These are phyloP conservation scores for Armadillidium nasatum DNA, from an alignment of 1,140 invertebrate genomes.

Conservation along the genomic window DNA sequence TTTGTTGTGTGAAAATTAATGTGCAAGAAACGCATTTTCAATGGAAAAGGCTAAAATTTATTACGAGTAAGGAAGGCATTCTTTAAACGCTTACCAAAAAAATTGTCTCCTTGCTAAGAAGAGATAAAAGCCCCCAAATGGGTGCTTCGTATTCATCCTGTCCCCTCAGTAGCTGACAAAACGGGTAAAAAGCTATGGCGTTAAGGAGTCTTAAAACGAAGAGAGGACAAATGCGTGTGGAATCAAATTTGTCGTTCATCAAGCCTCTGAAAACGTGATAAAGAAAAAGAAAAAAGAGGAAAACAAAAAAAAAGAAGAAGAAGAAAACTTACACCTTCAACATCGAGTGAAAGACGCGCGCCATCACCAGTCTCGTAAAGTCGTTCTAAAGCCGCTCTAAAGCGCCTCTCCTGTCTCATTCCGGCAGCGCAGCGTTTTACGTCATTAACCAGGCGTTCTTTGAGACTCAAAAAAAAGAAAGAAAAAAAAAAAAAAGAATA, in stretches of 20 bases:
- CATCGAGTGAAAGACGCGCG: neutral
- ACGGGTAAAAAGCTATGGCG: neutral
- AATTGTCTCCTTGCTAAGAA: neutral
- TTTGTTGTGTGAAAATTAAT: neutral
- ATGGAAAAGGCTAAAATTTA: neutral
- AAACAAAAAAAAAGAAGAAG: too few relatives aligned
- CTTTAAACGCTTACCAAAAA: neutral
- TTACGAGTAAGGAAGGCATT: neutral
- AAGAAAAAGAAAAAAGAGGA: neutral
- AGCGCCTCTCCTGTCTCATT: neutral
- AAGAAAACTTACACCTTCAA: neutral
- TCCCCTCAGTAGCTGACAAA: conserved; percentile 8
- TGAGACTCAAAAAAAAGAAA: neutral
- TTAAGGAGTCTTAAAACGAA: neutral
- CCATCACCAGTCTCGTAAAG: conserved; percentile 7
- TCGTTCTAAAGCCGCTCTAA: neutral
- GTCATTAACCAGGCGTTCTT: conserved; percentile 3
- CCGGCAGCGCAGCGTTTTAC: neutral
- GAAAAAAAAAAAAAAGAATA: neutral
- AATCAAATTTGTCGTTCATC: conserved; percentile 2
- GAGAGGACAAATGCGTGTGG: neutral
- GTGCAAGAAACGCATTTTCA: neutral
- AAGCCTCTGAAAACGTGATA: neutral
- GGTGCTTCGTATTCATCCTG: conserved; percentile 1
- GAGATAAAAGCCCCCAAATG: conserved; percentile 11